Base-by-base conservation (phyloP, 1,140 invertebrate genomes). In the Choristoneura fumiferana region DNA sequence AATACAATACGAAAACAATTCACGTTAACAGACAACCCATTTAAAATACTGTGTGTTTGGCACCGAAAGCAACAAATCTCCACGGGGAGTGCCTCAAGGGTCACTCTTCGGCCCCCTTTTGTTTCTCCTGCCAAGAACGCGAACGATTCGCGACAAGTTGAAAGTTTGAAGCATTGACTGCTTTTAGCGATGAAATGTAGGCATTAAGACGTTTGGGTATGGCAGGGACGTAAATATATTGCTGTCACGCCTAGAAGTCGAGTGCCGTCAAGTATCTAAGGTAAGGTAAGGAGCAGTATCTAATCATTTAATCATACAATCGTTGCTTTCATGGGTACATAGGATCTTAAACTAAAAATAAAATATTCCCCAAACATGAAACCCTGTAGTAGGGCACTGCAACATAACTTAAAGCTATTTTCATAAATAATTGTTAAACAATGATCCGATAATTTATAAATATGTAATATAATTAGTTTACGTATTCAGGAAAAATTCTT, bases 151-250 rank as follows among this genome's bases (percentile, higher is more conserved):
- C 76, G 76, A 80, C 79, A 83, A 84, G 78, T 83, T 76, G 69
- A 86, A 84, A 84, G 76, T 86, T 86, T 74, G 74, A 81, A 78
- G 79, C 74, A 82, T 82, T 68, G 81, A 86, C 74, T 73, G 81
- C 80, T 85, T 82, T 84, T 73, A 80, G 12, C 43, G 43, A 17
- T n/a, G 43, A 49, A 49, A 49, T 49, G 43, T 45, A 45, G 40
- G 18, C 18, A 18, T 5, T 5, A 49, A 12, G 10, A 5, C 40
- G n/a, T 49, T 13, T 49, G 43, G 17, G 10, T 29, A 17, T 33
- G 18, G 29, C 43, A 12, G 43, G 3, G 10, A 22, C 43, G n/a
- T 49, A 49, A 29, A 49, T 33, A 29, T 29, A 29, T 29, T 29
- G 22, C 22, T 29, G 22, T 29, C 6, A 29, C 22, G 22, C 6